Base-by-base conservation (phyloP, 1,140 invertebrate genomes). In the Bombus impatiens region DNA sequence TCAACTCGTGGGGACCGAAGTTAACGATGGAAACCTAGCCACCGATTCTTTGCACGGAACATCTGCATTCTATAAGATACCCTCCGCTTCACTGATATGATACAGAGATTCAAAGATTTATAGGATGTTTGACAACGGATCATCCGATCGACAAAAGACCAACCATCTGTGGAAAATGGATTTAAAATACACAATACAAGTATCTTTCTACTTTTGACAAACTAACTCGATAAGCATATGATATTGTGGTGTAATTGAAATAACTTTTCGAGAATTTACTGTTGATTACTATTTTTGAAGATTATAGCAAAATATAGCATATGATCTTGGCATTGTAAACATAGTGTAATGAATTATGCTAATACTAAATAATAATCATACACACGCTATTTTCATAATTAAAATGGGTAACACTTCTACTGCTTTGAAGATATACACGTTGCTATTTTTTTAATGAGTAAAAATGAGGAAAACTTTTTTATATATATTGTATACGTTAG, bases 1-100 rank as follows among this genome's bases (percentile, higher is more conserved):
- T 78, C 79, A 82, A 86, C 83, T 82, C 79, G 72, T 76, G 68
- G 78, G 84, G 86, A 88, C 87, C 88, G 82, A 80, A 89, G 79
- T 91, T 91, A 87, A 89, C 82, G 81, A 74, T 68, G 74, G 79
- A 88, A 91, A 91, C 84, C 90, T 84, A 83, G 86, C 88, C 87
- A 82, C 86, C 68, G 83, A 91, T 89, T 88, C 79, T 70, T 77
- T 82, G 68, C 57, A 22, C 71, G 59, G 68, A 82, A 70, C 57
- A 37, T 67, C 35, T 81, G 84, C 59, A 62, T 40, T 67, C 40
- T 78, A 84, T 40, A n/a, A 22, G 81, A 71, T 87, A 77, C 71
- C 81, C 53, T 80, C 53, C 62, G 65, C 62, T 67, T 37, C 40
- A 65, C n/a, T n/a, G 74, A 86, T 88, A 84, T 79, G 78, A 86